Base-by-base conservation (phyloP, 2,113 vertebrate species). In the Rafetus swinhoei region DNA sequence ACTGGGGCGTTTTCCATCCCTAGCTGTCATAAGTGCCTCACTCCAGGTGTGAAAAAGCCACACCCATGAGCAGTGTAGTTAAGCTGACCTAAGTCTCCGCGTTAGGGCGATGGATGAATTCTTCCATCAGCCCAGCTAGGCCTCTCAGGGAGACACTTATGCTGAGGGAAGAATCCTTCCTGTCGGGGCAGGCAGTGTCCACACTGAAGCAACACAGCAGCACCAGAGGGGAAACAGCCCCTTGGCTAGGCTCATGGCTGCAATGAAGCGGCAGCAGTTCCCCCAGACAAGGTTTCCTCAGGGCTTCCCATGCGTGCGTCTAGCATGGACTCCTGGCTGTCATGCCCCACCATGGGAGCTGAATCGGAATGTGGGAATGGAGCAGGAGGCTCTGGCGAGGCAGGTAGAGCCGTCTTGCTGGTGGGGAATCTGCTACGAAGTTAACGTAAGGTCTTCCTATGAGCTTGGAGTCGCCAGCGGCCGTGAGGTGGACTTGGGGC, bases 271-370 rank as follows among this genome's bases (percentile, higher is more conserved):
- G 55, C 32, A 88, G 74, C 90, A 92, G 76, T 92, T 90, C 91
- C 90, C 85, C 69, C 84, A 89, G 84, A 90, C 89, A 79, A 93
- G 96, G 87, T 93, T 76, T 76, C 35, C 72, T 76, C 10, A 3
- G 35, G 19, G 72, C 15, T 18, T 7, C 62, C 62, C 7, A n/a
- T 6, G 32, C 62, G 39, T 3, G 65, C n/a, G 8, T 19, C 65
- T 35, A 72, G 65, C 65, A 21, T 21, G 65, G 65, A 9, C 32
- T n/a, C n/a, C 9, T 10, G n/a, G 65, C 32, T 35, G n/a, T 8
- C n/a, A 72, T 9, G 14, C n/a, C 29, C 5, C 39, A 45, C 39
- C 39, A 45, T 45, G n/a, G n/a, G n/a, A n/a, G 16, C 18, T 16
- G 65, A 18, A 72, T 35, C 65, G 18, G 65, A 8, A 35, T 5